Percentiles rank a stretch among this genome's conserved stretches.
Conservation (phyloP, 2,888 invertebrate genomes). For the Subacronicta megacephala region DNA sequence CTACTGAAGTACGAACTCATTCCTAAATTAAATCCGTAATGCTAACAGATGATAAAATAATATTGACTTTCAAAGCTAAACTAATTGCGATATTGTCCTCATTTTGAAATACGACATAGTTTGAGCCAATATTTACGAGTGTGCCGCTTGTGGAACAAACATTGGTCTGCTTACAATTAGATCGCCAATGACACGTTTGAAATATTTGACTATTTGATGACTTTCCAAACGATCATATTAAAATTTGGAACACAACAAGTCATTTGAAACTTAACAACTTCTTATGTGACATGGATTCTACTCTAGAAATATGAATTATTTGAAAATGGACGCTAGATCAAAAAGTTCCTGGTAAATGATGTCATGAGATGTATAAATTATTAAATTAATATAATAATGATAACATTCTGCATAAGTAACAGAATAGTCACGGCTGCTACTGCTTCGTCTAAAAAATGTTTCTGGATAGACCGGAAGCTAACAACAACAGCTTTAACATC, state of each 20-base stretch:
- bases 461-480: no score
- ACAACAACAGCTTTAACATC: no score
- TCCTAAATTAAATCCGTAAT: constrained; percentile 30
- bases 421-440: no score
- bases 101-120: constrained; percentile 34
- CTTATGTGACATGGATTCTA: no score
- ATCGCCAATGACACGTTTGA: constrained; percentile 33
- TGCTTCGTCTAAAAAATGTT: no score
- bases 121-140: constrained; percentile 31
- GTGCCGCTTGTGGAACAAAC: constrained; percentile 26
- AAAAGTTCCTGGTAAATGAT: no score
- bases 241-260: constrained; percentile 11
- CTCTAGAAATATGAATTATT: no score
- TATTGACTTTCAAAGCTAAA: constrained; percentile 39
- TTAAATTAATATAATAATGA: no score
- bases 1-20: constrained; percentile 18
- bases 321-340: no score
- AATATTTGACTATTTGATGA: constrained; percentile 36
- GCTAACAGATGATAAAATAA: constrained; percentile 39
- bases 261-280: not conserved
- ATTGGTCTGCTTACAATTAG: constrained; percentile 22
- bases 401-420: no score
- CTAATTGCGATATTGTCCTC: constrained; percentile 55
- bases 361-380: no score
- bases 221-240: constrained; percentile 33